Base-by-base conservation (phyloP, 2,888 invertebrate species). In the Cremastinae sp. region DNA sequence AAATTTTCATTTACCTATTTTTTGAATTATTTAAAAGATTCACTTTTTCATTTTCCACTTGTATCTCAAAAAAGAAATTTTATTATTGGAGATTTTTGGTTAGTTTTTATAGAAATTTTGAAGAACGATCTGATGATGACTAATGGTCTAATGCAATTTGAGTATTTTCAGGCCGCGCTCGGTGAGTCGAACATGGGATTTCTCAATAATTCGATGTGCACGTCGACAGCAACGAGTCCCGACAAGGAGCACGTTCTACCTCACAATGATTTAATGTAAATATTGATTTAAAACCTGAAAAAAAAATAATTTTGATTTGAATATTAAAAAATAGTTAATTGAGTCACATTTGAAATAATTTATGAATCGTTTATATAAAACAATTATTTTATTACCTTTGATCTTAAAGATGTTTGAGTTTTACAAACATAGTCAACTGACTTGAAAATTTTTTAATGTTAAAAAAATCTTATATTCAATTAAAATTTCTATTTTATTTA, bases 151-250 rank as follows among this genome's bases (percentile, higher is more conserved):
- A 87, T 89, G 85, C 85, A 85, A 86, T 88, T 89, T 87, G 86
- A 90, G 90, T 90, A 90, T 90, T 90, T 90, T 77, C 89, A 92
- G 92, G 92, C 92, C 84, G 92, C 92, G 20, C 90, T 92, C 80
- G 92, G 92, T 66, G 92, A 92, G 84, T 91, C 91, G 83, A 92
- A 92, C 83, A 90, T 92, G 87, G 90, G 91, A 80, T 91, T 91
- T 88, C 84, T 90, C 69, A 90, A 87, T 83, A 90, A 90, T 79
- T 87, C 90, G 59, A 90, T 90, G 89, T 90, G 90, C 81, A 89
- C 90, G 75, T 90, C 90, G 79, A 90, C 90, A 78, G 88, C 90
- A 53, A 90, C 90, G 75, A 90, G 90, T 84, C 90, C 90, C n/a
- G 90, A 90, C 82, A 90, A 90, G 82, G 90, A 90, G 65, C 89